phyloP scores from a whole-genome alignment of 2,888 invertebrate species.

The Microctonus hyperodae region DNA sequence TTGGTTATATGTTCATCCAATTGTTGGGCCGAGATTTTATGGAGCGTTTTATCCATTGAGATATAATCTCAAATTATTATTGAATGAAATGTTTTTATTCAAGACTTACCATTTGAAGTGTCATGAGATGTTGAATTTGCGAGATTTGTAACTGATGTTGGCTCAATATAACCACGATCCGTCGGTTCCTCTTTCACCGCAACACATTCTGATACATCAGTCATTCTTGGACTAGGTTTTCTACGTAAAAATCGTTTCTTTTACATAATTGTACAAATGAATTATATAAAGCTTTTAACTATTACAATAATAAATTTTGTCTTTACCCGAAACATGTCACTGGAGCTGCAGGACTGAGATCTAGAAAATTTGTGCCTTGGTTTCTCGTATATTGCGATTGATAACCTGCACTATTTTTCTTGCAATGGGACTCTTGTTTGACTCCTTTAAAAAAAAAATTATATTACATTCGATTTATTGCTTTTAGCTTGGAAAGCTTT shows the following conservation, averaged over 20 bases:
- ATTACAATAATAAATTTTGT: neutral
- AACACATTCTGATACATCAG: slow-evolving; percentile 46
- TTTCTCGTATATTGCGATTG: slow-evolving; percentile 45
- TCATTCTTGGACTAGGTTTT: slow-evolving; percentile 40
- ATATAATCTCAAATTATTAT: slow-evolving; percentile 7
- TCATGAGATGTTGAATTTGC: slow-evolving; percentile 45
- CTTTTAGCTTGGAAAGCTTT: neutral
- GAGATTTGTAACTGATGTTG: slow-evolving; percentile 44
- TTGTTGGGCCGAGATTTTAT: neutral
- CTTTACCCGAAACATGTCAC: slow-evolving; percentile 49
- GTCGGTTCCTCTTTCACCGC: slow-evolving; percentile 55
- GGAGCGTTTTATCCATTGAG: neutral
- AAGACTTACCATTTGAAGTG: slow-evolving; percentile 46
- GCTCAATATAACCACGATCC: slow-evolving; percentile 52
- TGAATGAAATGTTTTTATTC: neutral
- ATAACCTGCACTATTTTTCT: slow-evolving; percentile 43
- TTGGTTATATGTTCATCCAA: slow-evolving; percentile 7
- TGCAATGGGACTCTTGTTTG: slow-evolving; percentile 50
- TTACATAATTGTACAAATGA: neutral
- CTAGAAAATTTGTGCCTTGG: slow-evolving; percentile 43
- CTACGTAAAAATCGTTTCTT: slow-evolving; percentile 32
- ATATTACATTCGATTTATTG: neutral
- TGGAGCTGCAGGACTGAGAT: slow-evolving; percentile 46
- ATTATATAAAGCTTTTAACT: neutral
- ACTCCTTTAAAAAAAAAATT: slow-evolving; percentile 34